Base-by-base conservation (phyloP, 2,888 invertebrate species). In the Perdita meconis region DNA sequence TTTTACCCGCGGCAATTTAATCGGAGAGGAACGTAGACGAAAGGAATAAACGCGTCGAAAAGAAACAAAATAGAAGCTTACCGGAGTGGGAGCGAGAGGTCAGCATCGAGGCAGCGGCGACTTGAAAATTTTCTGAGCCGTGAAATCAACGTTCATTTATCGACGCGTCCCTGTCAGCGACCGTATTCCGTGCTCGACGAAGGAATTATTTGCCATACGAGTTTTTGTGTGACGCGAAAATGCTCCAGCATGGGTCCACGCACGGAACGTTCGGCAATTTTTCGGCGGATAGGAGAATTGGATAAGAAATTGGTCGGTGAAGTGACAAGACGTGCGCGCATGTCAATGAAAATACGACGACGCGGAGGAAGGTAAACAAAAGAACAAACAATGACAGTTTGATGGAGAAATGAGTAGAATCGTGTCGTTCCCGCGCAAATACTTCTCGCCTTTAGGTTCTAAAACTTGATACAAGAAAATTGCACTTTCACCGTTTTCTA, bases 91-190 rank as follows among this genome's bases (percentile, higher is more conserved):
- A 40, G 16, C 12, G 56, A 75, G 80, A 75, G 69, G 82, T 77
- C 80, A 66, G 80, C 89, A 89, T 89, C 86, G 82, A 83, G 81
- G 69, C 60, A 66, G 81, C 82, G 68, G 68, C 65, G 82, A 82
- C 74, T 76, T 72, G 66, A 44, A 61, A 86, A 82, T 85, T 84
- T 83, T 78, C 75, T 75, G 74, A 22, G 65, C 59, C 65, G 71
- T 59, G 61, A 64, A 71, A 75, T 81, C 83, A 84, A 59, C 83
- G 67, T 84, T 89, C 88, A 88, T 88, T 88, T 87, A 84, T 86
- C 71, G 66, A 44, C 38, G 42, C 16, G 50, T 61, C 68, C 56
- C 70, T 61, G 61, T 59, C 63, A 34, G 57, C 68, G 65, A 47
- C 42, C 34, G 63, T 66, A 65, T 75, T 34, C 42, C 56, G 44